phyloP scores from a whole-genome alignment of 2,113 vertebrate genomes.

The Ceyx cyanopectus region DNA sequence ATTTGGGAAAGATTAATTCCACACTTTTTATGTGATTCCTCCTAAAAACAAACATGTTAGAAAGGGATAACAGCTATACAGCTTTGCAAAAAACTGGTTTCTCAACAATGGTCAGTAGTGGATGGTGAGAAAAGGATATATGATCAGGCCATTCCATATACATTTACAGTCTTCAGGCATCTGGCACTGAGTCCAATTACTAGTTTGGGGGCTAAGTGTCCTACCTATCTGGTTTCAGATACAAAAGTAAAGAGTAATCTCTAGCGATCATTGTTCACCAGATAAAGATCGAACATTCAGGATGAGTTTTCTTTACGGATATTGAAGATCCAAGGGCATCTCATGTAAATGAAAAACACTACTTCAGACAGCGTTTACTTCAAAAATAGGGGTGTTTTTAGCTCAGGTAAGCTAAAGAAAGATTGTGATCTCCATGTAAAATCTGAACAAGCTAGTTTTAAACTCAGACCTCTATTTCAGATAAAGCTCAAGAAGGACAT shows the following conservation, averaged over 20 bases:
- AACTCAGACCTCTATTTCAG: slow-evolving; percentile 3
- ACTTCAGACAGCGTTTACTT: neutral
- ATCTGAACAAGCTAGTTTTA: slow-evolving; percentile 7
- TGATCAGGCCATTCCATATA: neutral
- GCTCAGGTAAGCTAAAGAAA: slow-evolving; percentile 2
- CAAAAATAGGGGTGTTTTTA: slow-evolving; percentile 3
- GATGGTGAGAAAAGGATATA: neutral
- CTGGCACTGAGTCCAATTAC: neutral
- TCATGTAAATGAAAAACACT: neutral
- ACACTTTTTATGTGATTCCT: neutral
- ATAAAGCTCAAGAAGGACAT: neutral
- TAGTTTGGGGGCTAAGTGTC: neutral
- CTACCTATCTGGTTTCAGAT: neutral
- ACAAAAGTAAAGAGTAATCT: neutral
- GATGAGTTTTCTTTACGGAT: neutral
- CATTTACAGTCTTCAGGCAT: neutral
- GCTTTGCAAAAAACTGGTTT: neutral
- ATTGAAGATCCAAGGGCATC: neutral
- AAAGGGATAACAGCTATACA: neutral
- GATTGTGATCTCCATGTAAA: slow-evolving; percentile 37
- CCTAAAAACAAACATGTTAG: rapidly evolving
- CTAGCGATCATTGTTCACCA: neutral
- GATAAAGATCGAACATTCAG: neutral
- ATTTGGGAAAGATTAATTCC: neutral
- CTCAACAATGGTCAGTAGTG: rapidly evolving